phyloP scores from a whole-genome alignment of 2,113 vertebrate species.

The Eidolon helvum region DNA sequence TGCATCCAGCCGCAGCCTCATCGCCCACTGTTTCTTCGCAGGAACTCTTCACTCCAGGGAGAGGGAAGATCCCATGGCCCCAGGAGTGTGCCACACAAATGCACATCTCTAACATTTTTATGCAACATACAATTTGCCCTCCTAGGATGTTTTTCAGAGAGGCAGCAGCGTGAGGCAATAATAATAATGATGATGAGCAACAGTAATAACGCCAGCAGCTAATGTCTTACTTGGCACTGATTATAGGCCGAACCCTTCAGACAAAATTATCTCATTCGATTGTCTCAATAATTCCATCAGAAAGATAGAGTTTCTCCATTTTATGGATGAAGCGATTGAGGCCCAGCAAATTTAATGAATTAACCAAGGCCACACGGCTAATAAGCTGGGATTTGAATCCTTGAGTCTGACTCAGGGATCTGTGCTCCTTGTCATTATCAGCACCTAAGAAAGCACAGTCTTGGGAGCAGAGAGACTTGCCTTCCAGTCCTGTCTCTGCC shows the following conservation, averaged over 20 bases:
- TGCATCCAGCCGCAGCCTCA: background rate
- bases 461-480: background rate
- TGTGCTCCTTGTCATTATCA: background rate
- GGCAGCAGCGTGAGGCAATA: background rate
- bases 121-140: background rate
- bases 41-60: conserved; percentile 4
- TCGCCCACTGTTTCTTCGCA: background rate
- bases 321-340: background rate
- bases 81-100: background rate
- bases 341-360: background rate
- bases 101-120: background rate
- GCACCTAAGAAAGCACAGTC: background rate
- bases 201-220: background rate
- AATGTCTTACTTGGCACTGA: background rate
- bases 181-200: background rate
- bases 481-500: background rate
- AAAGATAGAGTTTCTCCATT: background rate
- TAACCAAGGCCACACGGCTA: background rate
- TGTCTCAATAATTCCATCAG: background rate
- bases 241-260: background rate
- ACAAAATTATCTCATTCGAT: background rate
- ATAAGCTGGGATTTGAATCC: background rate
- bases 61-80: background rate
- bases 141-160: background rate
- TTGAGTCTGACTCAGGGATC: background rate